phyloP scores from a whole-genome alignment of 2,888 invertebrate species.

The Aporophyla nigra region DNA sequence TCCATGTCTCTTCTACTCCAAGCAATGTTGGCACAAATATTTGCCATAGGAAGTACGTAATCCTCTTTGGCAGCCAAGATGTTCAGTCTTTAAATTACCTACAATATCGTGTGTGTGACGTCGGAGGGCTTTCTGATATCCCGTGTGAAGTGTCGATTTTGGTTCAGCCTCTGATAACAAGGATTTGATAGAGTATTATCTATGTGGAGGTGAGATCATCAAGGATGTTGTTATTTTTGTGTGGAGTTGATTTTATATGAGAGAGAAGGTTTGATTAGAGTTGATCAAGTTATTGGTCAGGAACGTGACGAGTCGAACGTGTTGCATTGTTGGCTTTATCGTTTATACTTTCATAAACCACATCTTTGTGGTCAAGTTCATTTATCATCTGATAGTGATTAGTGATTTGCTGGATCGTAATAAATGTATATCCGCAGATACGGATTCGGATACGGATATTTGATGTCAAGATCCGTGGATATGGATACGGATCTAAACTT shows the following conservation, averaged over 20 bases:
- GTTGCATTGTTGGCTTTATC: background rate
- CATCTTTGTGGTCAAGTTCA: too few species aligned
- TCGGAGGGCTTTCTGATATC: constrained; percentile 45
- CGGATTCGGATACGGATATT: too few species aligned
- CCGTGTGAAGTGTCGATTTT: constrained; percentile 56
- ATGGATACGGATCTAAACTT: too few species aligned
- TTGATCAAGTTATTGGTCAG: background rate
- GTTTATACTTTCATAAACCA: too few species aligned
- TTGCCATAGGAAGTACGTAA: constrained; percentile 61
- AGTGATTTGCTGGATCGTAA: too few species aligned
- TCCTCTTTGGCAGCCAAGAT: constrained; percentile 63
- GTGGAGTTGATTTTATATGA: background rate
- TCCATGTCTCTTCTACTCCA: constrained; percentile 39
- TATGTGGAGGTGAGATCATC: constrained; percentile 22
- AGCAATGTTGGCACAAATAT: constrained; percentile 63
- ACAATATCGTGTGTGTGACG: constrained; percentile 56
- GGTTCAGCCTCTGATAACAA: constrained; percentile 50
- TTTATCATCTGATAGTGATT: too few species aligned
- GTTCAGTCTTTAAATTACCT: constrained; percentile 62
- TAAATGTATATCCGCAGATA: too few species aligned
- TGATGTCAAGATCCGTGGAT: too few species aligned
- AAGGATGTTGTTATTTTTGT: constrained; percentile 12
- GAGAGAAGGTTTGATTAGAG: background rate
- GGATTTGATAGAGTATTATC: constrained; percentile 49
- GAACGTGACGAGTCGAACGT: background rate